Evolutionary conservation across 2,797 vertebrate genomes (phyloP).

Genomic region (Cephalopachus bancanus): DNA sequence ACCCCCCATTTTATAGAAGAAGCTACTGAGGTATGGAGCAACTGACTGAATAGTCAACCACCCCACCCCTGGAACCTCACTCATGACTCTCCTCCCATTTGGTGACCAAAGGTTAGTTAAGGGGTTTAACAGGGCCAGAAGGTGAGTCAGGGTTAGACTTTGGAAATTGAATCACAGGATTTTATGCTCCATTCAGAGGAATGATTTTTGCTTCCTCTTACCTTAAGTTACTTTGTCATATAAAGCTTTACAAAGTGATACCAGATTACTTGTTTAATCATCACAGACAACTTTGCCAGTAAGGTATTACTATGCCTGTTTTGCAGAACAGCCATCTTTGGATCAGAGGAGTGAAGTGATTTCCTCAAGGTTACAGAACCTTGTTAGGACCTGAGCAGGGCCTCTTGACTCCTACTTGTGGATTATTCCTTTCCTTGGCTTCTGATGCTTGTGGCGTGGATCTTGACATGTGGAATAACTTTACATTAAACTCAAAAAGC

Average conservation of each 20-base stretch:
- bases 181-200: conserved; percentile 51
- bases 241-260: conserved; percentile 42
- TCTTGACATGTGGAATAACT: conserved; percentile 24
- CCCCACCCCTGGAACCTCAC: conserved; percentile 22
- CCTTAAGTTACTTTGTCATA: background rate
- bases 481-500: conserved; percentile 6
- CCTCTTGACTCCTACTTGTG: background rate
- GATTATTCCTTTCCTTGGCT: conserved; percentile 43
- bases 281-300: conserved; percentile 11
- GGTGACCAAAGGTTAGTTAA: conserved; percentile 61
- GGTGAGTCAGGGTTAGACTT: conserved; percentile 73
- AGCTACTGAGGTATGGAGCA: conserved; percentile 66
- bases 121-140: conserved; percentile 53
- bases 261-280: conserved; percentile 52
- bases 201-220: conserved; percentile 68
- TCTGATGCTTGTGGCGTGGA: background rate
- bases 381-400: conserved; percentile 13
- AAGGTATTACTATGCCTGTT: background rate
- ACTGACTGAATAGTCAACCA: conserved; percentile 27
- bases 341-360: conserved; percentile 17
- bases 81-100: conserved; percentile 50
- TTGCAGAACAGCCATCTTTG: conserved; percentile 42
- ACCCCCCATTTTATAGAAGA: conserved; percentile 68
- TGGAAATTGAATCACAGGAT: conserved; percentile 38
- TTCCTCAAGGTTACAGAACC: conserved; percentile 33